Evolutionary conservation across 2,797 vertebrate genomes (phyloP).

Genomic region (Alcedo quadribrachys): DNA sequence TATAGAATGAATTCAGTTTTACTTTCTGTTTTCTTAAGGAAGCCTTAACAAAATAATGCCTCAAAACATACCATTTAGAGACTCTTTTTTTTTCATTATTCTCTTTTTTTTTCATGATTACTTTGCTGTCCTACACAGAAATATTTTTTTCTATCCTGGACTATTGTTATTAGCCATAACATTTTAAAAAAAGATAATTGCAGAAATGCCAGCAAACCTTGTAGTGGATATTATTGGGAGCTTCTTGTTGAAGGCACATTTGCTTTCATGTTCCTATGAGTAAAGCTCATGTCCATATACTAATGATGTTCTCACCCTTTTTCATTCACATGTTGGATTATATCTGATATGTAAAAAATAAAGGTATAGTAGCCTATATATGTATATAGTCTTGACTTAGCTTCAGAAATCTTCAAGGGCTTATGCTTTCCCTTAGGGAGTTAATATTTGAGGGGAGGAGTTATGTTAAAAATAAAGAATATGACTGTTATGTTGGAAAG

Average conservation of each 20-base stretch:
- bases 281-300: background rate
- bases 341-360: background rate
- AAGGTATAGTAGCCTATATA: too few species aligned
- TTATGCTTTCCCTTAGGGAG: background rate
- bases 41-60: background rate
- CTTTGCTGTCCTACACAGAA: background rate
- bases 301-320: background rate
- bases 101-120: background rate
- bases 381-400: background rate
- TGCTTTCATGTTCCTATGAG: background rate
- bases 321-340: background rate
- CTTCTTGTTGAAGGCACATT: background rate
- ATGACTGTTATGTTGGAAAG: background rate
- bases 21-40: background rate
- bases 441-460: background rate
- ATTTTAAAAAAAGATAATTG: background rate
- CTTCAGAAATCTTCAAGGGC: background rate
- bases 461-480: background rate
- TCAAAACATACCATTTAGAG: background rate
- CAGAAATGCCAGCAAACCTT: background rate
- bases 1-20: background rate
- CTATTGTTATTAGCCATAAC: background rate
- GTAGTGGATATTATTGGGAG: background rate
- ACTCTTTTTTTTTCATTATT: background rate
- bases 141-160: background rate